Base-by-base conservation (phyloP, 2,797 vertebrate genomes). In the Manis javanica region DNA sequence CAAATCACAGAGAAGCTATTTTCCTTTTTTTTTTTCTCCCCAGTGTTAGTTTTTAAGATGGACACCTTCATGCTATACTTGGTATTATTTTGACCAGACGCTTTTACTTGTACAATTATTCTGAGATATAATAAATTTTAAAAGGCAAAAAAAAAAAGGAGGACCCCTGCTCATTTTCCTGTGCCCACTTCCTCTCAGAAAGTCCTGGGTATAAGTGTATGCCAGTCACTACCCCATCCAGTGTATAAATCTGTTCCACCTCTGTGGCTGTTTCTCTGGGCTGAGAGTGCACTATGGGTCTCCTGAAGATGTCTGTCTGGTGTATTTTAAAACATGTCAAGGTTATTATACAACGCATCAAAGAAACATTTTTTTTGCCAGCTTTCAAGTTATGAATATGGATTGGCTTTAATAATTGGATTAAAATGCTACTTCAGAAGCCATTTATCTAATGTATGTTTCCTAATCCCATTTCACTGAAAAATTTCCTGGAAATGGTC, bases 401-500 rank as follows among this genome's bases (percentile, higher is more conserved):
- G 71, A 97, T 96, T 91, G 42, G 2, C 26, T 96, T 94, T 91
- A 95, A 97, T 98, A 97, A 96, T 97, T 96, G 95, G 86, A 95
- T 98, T 96, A 96, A 89, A 87, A 81, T 14, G 59, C 78, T 87
- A 77, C 72, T 96, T 96, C 89, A 91, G 64, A 95, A 95, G 34
- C 75, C 91, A 96, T 97, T 96, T 96, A 90, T 91, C 94, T 98
- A 95, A 95, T 95, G 57, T 81, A 79, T 90, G 96, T 97, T 97
- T 97, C 69, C 82, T 92, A 89, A 95, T 94, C 31, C 16, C 55
- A 85, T 94, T 96, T 96, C 14, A 82, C 63, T 94, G 39, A 96
- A 96, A 94, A 78, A 18, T 69, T 96, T 92, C 71, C 66, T 96
- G 91, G 87, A 93, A 97, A 69, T 64, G 37, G 63, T 74, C 72